Percentiles rank a stretch among this genome's conserved stretches.
Evolutionary conservation across 2,797 vertebrate genomes (phyloP).

Genomic region (Tadarida brasiliensis): DNA sequence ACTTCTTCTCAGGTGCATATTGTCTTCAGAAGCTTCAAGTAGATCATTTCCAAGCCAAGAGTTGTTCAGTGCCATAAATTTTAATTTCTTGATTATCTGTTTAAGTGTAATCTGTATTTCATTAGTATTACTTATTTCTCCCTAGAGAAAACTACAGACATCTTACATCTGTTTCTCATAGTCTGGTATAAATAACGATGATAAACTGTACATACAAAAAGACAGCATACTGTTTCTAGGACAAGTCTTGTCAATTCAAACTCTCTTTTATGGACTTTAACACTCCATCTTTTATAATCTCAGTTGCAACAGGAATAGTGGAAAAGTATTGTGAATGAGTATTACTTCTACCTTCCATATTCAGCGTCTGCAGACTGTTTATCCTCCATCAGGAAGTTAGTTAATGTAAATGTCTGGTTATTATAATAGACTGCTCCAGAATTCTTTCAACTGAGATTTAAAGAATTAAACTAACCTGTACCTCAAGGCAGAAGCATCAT

Average conservation of each 20-base stretch:
- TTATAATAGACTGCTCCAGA: background rate
- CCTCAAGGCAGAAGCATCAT: background rate
- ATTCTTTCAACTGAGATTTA: conserved; percentile 38
- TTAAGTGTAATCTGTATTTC: conserved; percentile 81
- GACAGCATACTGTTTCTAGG: conserved; percentile 36
- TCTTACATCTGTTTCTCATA: conserved; percentile 82
- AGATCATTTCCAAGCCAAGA: conserved; percentile 68
- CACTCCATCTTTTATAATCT: conserved; percentile 55
- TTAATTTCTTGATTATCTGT: conserved; percentile 82
- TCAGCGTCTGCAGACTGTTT: conserved; percentile 18
- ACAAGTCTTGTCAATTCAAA: conserved; percentile 24
- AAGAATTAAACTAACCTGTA: conserved; percentile 10
- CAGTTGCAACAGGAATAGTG: background rate
- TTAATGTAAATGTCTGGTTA: background rate
- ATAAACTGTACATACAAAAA: conserved; percentile 68
- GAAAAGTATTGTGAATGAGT: background rate
- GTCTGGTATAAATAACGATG: conserved; percentile 79
- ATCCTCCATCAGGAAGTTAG: background rate
- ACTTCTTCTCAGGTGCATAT: background rate
- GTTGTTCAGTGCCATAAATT: conserved; percentile 75
- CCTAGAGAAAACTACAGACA: conserved; percentile 74
- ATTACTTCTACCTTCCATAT: background rate
- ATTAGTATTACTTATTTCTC: conserved; percentile 82
- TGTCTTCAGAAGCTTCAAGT: conserved; percentile 57
- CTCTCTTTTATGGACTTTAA: conserved; percentile 50